A percentile compares a stretch with the other conserved stretches of the same genome.
These are phyloP conservation scores for Thamnaconus septentrionalis DNA, from an alignment of 2,113 vertebrate genomes.

Conservation along the genomic window DNA sequence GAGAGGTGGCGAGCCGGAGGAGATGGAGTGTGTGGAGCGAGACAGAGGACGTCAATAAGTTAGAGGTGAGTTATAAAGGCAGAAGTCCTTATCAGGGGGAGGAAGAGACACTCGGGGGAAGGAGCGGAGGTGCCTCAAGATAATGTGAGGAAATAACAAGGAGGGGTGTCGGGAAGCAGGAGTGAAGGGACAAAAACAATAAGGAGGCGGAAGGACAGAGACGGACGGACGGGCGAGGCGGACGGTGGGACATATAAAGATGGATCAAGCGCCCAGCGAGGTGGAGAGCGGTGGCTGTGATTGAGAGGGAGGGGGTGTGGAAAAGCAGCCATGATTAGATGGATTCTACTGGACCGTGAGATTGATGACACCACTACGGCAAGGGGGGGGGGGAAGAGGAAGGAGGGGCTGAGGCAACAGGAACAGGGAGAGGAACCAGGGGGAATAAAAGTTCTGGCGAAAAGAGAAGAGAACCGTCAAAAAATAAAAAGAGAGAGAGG, in stretches of 20 bases:
- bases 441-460: too few relatives aligned
- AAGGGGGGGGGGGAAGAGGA: slow-evolving; percentile 6
- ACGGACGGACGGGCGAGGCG: slow-evolving; percentile 12
- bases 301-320: slow-evolving; percentile 55
- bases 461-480: slow-evolving; percentile 31
- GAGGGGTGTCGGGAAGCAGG: slow-evolving; percentile 10
- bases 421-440: too few relatives aligned
- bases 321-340: slow-evolving; percentile 68
- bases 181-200: slow-evolving; percentile 26
- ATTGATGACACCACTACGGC: slow-evolving; percentile 64
- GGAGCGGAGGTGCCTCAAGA: background rate
- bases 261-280: slow-evolving; percentile 47
- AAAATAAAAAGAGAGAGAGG: slow-evolving; percentile 5
- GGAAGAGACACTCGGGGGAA: too few relatives aligned
- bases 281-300: slow-evolving; percentile 49
- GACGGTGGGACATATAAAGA: slow-evolving; percentile 52
- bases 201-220: slow-evolving; percentile 8
- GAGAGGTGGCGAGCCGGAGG: slow-evolving; percentile 4
- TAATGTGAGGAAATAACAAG: slow-evolving; percentile 7
- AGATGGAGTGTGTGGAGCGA: slow-evolving; percentile 34
- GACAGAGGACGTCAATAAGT: slow-evolving; percentile 40
- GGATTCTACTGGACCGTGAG: slow-evolving; percentile 62
- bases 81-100: background rate
- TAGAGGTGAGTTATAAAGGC: slow-evolving; percentile 4
- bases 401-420: slow-evolving; percentile 39